Percentiles rank a stretch among this genome's conserved stretches.
phyloP scores from a whole-genome alignment of 2,888 invertebrate species.

The Drosophila falleni region DNA sequence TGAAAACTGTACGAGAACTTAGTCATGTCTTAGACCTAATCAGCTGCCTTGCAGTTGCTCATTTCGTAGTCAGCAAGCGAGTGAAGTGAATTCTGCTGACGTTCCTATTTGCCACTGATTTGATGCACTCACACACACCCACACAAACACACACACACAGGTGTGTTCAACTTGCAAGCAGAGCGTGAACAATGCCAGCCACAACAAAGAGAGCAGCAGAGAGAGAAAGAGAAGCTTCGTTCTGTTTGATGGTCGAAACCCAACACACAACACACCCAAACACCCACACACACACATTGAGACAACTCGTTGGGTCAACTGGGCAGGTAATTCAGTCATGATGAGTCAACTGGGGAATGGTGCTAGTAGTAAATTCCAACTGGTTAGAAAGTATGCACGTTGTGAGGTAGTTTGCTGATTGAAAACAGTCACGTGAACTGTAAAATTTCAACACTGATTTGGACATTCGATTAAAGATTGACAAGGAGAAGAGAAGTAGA shows the following conservation, averaged over 20 bases:
- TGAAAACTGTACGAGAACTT: not conserved
- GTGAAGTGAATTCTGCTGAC: conserved; percentile 37
- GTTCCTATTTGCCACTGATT: conserved; percentile 34
- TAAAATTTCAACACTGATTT: conserved; percentile 35
- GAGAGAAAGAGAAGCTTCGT: conserved; percentile 1
- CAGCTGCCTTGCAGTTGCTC: conserved; percentile 17
- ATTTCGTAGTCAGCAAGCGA: conserved; percentile 31
- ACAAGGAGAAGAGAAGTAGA: not conserved
- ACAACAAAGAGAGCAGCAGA: conserved; percentile 23
- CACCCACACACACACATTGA: conserved; percentile 9
- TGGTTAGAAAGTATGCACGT: conserved; percentile 21
- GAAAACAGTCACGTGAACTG: conserved; percentile 33
- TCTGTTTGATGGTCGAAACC: conserved; percentile 12
- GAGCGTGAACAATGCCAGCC: conserved; percentile 29
- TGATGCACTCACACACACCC: conserved; percentile 6
- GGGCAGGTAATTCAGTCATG: no score
- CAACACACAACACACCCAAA: conserved; percentile 7
- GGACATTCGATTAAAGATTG: conserved; percentile 17
- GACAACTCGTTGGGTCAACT: not conserved
- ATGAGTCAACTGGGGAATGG: conserved; percentile 27
- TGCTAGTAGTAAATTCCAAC: conserved; percentile 13
- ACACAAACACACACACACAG: conserved; percentile 1
- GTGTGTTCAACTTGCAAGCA: conserved; percentile 15
- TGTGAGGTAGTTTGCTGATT: conserved; percentile 24
- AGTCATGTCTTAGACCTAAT: not conserved